Base-by-base conservation (phyloP, 2,797 vertebrate genomes). In the Synanceia verrucosa region DNA sequence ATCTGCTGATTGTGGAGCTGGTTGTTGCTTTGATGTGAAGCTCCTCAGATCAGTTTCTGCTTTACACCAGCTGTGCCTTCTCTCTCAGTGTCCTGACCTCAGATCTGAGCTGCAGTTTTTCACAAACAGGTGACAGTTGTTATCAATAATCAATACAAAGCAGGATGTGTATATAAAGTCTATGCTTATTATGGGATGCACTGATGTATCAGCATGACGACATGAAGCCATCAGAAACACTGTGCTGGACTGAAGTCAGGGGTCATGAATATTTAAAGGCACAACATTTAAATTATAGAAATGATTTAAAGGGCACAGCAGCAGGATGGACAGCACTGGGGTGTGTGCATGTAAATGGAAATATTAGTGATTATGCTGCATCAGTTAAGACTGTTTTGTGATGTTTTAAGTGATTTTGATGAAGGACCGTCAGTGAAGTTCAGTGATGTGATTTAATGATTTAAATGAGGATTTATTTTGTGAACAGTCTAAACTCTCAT, bases 31-130 rank as follows among this genome's bases (percentile, higher is more conserved):
- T 29, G 16, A 31, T 18, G 13, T 46, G 13, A 16, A 53, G 39
- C 37, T 55, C 62, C 63, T 44, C 24, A 65, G 13, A 47, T 24
- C 47, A 36, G 51, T 57, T 66, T 64, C 59, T 57, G 58, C 44
- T 66, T 53, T 16, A 66, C 37, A 58, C 62, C 46, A 14, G 58
- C 24, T 14, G 84, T 88, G 88, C 88, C 88, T 89, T 85, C 64
- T 65, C 33, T 73, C 24, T 75, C 19, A 8, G 53, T 29, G 26
- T 56, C 21, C 57, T 41, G 18, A 61, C 21, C 36, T 7, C 44
- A 41, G 6, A 29, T 74, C 61, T 60, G 19, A 41, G 55, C 43
- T 4, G 36, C 19, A 31, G 56, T 29, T 60, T 59, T 39, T 56
- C 44, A 36, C 73, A 66, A 68, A 64, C 52, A 57, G 34, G 4